Evolutionary conservation across 2,888 invertebrate species (phyloP).

Genomic region (Spilarctia lutea): DNA sequence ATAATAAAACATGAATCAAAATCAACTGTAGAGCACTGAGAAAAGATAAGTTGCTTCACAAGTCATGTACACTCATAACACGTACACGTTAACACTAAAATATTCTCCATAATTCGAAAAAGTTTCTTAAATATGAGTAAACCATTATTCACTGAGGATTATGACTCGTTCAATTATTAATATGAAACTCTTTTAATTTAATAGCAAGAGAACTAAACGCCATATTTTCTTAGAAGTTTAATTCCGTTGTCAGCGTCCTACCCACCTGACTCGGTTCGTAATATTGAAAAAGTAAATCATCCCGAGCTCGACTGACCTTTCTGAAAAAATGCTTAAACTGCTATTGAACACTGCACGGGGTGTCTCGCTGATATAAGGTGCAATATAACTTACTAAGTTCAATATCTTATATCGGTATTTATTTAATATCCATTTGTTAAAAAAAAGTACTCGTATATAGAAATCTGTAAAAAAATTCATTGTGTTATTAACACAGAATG

Average conservation of each 20-base stretch:
- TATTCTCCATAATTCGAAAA: background rate
- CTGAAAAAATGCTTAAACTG: constrained; percentile 56
- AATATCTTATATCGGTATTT: background rate
- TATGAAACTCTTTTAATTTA: constrained; percentile 25
- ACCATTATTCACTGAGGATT: background rate
- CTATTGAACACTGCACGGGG: constrained; percentile 29
- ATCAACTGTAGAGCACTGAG: background rate
- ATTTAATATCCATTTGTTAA: background rate
- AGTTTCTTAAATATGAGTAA: background rate
- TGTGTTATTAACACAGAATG: background rate
- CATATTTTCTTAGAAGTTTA: constrained; percentile 75
- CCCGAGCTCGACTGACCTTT: constrained; percentile 59
- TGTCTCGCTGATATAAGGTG: constrained; percentile 27
- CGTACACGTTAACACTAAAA: background rate
- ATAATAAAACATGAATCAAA: background rate
- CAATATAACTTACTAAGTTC: constrained; percentile 32
- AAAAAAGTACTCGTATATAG: background rate
- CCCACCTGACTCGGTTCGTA: constrained; percentile 70
- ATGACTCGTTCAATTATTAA: constrained; percentile 20
- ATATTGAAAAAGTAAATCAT: constrained; percentile 80
- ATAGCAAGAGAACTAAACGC: constrained; percentile 50
- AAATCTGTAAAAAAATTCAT: background rate
- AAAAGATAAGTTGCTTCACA: background rate
- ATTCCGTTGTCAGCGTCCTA: constrained; percentile 68
- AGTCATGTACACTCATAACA: no score